A percentile compares a stretch with the other conserved stretches of the same genome.
Conservation (phyloP, 1,140 invertebrate species). For the Cotesia typhae region DNA sequence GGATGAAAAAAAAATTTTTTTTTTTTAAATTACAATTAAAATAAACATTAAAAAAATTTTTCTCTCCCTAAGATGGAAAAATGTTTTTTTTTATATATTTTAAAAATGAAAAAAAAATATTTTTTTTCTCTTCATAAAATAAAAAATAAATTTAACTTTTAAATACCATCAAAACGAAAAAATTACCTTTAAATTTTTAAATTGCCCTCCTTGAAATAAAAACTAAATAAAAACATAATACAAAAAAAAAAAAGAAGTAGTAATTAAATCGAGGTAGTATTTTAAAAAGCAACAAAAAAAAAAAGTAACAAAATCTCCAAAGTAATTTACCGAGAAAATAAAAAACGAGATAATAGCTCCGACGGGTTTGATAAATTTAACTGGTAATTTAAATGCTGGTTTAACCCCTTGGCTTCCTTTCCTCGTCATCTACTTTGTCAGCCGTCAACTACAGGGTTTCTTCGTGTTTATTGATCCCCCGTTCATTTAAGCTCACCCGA, state of each 20-base stretch:
- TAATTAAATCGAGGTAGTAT: neutral
- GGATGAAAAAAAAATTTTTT: no score
- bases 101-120: no score
- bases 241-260: neutral
- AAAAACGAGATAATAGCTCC: neutral
- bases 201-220: no score
- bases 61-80: no score
- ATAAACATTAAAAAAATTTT: no score
- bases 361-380: constrained; percentile 19
- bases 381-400: constrained; percentile 14
- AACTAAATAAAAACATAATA: no score
- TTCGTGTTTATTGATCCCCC: constrained; percentile 18
- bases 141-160: no score
- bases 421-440: constrained; percentile 2
- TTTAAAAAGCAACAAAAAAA: constrained; percentile 1
- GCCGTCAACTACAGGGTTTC: constrained; percentile 6
- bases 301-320: neutral
- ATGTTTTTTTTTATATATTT: no score
- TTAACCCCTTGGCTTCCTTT: neutral
- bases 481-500: neutral
- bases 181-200: no score
- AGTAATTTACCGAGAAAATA: neutral
- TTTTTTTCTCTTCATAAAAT: no score
- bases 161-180: no score
- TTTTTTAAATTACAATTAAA: no score